Percentiles rank a stretch among this genome's conserved stretches.
phyloP scores from a whole-genome alignment of 2,888 invertebrate genomes.

The Eilema sororculum region DNA sequence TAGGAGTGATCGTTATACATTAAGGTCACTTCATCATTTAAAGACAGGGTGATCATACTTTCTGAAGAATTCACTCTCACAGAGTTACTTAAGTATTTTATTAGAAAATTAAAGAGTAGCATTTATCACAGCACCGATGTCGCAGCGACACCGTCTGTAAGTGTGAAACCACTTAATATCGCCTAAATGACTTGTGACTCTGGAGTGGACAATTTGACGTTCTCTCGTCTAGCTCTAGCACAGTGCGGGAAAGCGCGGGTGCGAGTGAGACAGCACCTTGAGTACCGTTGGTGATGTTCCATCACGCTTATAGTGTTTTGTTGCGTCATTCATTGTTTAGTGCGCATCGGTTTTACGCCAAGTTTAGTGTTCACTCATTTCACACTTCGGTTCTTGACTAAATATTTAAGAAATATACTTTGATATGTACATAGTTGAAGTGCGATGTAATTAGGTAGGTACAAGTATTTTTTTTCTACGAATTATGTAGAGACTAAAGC shows the following conservation, averaged over 20 bases:
- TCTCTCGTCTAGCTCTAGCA: neutral
- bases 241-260: neutral
- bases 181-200: conserved; percentile 8
- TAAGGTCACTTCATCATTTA: too few species aligned
- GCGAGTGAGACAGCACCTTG: neutral
- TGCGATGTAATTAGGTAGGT: too few species aligned
- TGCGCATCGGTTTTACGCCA: conserved; percentile 3
- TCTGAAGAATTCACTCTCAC: too few species aligned
- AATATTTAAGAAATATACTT: neutral
- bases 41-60: too few species aligned
- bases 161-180: conserved; percentile 2
- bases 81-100: too few species aligned
- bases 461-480: too few species aligned
- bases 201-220: conserved; percentile 6
- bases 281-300: neutral
- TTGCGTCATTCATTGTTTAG: conserved; percentile 15
- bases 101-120: too few species aligned
- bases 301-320: conserved; percentile 8
- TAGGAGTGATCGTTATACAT: too few species aligned
- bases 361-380: conserved; percentile 5
- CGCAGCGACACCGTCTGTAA: conserved; percentile 2
- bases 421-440: too few species aligned
- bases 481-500: too few species aligned
- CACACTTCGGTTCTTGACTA: neutral
- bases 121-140: neutral